Evolutionary conservation across 2,888 invertebrate genomes (phyloP).

Genomic region (Onchidella celtica): DNA sequence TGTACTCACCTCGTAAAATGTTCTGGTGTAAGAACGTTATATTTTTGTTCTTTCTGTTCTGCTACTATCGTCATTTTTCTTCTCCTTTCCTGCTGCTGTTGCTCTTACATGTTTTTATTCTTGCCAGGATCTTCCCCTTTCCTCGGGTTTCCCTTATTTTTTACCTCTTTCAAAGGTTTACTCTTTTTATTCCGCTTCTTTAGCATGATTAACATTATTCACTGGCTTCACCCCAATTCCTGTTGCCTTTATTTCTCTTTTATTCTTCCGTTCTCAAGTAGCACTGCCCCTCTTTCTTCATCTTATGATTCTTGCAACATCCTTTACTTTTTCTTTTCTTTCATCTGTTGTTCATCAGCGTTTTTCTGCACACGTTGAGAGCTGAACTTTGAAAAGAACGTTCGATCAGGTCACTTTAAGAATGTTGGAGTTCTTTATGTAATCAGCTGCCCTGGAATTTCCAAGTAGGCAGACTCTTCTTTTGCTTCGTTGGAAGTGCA

Average conservation of each 20-base stretch:
- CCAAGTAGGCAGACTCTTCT: too few relatives aligned
- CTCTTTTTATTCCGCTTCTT: background rate
- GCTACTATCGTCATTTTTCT: conserved; percentile 6
- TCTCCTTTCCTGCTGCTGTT: background rate
- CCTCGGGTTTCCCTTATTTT: conserved; percentile 11
- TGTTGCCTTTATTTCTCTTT: background rate
- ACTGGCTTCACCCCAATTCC: background rate
- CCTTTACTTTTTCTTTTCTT: too few relatives aligned
- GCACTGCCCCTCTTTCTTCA: background rate
- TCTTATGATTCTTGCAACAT: background rate
- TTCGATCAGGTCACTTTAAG: too few relatives aligned
- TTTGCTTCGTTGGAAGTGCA: too few relatives aligned
- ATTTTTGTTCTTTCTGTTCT: conserved; percentile 1
- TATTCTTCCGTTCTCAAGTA: background rate
- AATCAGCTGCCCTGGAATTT: too few relatives aligned
- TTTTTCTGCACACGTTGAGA: too few relatives aligned
- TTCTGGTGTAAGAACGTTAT: background rate
- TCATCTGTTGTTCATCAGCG: too few relatives aligned
- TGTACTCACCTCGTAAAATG: too few relatives aligned
- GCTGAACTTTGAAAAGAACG: too few relatives aligned
- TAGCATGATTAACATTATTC: background rate
- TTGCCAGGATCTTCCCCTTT: background rate
- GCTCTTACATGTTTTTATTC: background rate
- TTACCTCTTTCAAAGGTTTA: conserved; percentile 19
- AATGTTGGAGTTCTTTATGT: too few relatives aligned